A percentile compares a stretch with the other conserved stretches of the same genome.
phyloP scores from a whole-genome alignment of 2,888 invertebrate species.

The Ceramica pisi region DNA sequence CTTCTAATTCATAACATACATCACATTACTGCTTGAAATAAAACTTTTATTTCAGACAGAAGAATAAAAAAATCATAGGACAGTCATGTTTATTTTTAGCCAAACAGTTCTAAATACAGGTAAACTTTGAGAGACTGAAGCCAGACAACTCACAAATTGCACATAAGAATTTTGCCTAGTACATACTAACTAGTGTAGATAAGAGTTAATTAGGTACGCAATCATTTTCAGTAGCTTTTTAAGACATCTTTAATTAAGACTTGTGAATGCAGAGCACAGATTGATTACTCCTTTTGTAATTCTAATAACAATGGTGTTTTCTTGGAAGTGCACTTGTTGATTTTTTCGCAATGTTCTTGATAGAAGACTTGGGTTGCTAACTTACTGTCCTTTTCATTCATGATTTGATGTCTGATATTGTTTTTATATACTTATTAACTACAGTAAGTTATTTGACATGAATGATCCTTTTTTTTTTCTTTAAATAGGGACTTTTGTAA shows the following conservation, averaged over 20 bases:
- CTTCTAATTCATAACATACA: background rate
- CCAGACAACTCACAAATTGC: constrained; percentile 14
- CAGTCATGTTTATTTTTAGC: constrained; percentile 18
- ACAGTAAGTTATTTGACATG: too few species aligned
- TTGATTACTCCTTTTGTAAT: constrained; percentile 54
- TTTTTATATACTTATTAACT: too few species aligned
- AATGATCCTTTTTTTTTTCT: too few species aligned
- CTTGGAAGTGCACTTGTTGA: constrained; percentile 60
- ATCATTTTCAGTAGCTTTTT: constrained; percentile 33
- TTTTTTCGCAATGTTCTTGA: constrained; percentile 28
- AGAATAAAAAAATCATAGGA: constrained; percentile 11
- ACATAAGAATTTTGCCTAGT: background rate
- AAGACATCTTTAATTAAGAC: constrained; percentile 34
- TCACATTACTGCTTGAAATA: constrained; percentile 13
- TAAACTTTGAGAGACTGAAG: constrained; percentile 13
- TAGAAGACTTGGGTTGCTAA: constrained; percentile 5
- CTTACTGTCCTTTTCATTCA: background rate
- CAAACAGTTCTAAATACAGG: constrained; percentile 11
- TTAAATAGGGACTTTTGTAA: too few species aligned
- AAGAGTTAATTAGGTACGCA: constrained; percentile 21
- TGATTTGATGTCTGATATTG: background rate
- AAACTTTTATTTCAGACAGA: background rate
- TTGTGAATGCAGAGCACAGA: constrained; percentile 11
- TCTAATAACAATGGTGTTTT: constrained; percentile 69
- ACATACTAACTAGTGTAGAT: constrained; percentile 21